Evolutionary conservation across 2,888 invertebrate species (phyloP).

Genomic region (Diarsia dahlii): DNA sequence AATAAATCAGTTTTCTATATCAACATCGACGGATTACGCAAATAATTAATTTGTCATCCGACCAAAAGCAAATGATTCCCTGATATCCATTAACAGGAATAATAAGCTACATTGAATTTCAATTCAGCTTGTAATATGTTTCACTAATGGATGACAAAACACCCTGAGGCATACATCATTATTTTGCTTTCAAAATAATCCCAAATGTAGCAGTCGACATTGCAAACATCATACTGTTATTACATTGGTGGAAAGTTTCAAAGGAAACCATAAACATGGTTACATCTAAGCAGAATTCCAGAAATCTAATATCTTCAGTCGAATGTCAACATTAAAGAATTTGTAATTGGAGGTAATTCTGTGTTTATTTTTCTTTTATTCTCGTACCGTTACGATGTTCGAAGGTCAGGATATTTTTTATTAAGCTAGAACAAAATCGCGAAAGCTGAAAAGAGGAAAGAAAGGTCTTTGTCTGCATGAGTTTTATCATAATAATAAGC

Average conservation of each 20-base stretch:
- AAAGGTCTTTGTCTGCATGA: neutral
- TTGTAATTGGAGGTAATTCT: constrained; percentile 1
- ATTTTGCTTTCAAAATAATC: constrained; percentile 45
- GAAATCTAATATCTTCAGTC: constrained; percentile 22
- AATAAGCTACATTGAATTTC: constrained; percentile 39
- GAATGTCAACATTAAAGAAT: constrained; percentile 20
- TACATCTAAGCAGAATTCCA: constrained; percentile 9
- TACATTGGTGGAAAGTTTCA: constrained; percentile 28
- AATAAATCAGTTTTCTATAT: constrained; percentile 54
- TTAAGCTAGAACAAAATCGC: neutral
- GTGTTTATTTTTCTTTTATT: neutral
- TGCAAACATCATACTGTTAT: constrained; percentile 29
- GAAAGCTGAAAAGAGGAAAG: neutral
- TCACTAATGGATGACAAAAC: constrained; percentile 36
- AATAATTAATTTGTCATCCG: constrained; percentile 34
- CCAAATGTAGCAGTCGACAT: constrained; percentile 24
- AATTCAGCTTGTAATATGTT: constrained; percentile 29
- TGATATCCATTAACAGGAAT: constrained; percentile 35
- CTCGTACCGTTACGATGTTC: too few relatives aligned
- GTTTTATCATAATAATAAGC: neutral
- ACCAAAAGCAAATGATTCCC: constrained; percentile 22
- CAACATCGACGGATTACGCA: constrained; percentile 29
- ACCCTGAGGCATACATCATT: constrained; percentile 46
- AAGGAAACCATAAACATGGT: constrained; percentile 31
- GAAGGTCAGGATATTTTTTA: too few relatives aligned